phyloP scores from a whole-genome alignment of 2,797 vertebrate species.

The Artibeus lituratus region DNA sequence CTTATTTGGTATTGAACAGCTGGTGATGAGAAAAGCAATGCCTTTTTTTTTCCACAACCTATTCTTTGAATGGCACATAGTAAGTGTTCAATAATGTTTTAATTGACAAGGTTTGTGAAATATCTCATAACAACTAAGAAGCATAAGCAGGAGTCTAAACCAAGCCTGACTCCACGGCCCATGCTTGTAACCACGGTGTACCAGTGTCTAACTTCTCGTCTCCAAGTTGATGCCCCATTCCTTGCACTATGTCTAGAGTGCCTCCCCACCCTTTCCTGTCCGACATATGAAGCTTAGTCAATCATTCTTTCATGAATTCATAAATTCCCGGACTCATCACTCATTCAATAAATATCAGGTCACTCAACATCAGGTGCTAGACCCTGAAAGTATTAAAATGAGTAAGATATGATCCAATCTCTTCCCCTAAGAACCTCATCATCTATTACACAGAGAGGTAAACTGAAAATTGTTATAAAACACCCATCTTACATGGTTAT shows the following conservation, averaged over 20 bases:
- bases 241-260: neutral
- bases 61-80: too few species aligned
- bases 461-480: neutral
- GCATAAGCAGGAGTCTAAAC: neutral
- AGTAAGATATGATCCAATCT: neutral
- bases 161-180: neutral
- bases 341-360: neutral
- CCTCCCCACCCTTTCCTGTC: neutral
- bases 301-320: neutral
- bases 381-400: neutral
- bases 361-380: neutral
- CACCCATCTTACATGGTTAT: neutral
- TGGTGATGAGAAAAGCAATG: too few species aligned
- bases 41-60: too few species aligned
- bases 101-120: neutral
- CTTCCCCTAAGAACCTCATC: neutral
- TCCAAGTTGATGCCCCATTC: neutral
- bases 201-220: neutral
- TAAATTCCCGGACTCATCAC: neutral
- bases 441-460: neutral
- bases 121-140: neutral
- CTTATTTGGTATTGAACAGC: too few species aligned
- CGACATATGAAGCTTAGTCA: neutral
- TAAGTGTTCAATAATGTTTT: too few species aligned
- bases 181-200: neutral